Base-by-base conservation (phyloP, 2,113 vertebrate genomes). In the Vombatus ursinus region DNA sequence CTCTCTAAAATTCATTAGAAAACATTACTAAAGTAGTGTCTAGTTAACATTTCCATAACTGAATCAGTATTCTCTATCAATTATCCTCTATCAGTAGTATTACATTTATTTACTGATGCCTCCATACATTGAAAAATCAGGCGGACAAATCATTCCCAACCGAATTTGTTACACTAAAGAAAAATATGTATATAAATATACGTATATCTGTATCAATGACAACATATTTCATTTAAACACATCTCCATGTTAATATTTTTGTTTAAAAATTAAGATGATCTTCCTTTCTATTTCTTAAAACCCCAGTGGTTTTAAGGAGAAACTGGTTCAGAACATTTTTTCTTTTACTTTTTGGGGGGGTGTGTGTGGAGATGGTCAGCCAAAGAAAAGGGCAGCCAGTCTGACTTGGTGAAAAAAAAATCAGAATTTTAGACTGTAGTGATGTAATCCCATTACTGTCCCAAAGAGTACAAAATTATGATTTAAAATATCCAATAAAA, bases 1-100 rank as follows among this genome's bases (percentile, higher is more conserved):
- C 68, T 48, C 92, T 95, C 91, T 89, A 50, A 91, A 96, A 96
- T 92, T 92, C 90, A 96, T 95, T 94, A 92, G 68, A 97, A 95
- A 96, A 91, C 94, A 94, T 92, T 47, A 48, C 93, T 89, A 44
- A 93, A 90, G 49, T 37, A 52, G 37, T 90, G 53, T 54, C 50
- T 95, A 12, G 90, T 96, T 92, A 93, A 93, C 23, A 77, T 31
- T 11, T 23, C 53, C 77, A 94, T 92, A 91, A 92, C 61, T 94
- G 93, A 95, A 90, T 57, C 14, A 23, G 48, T 31, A 48, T 50
- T 44, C 7, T 22, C n/a, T 77, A 14, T n/a, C 14, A 19, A 77
- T 49, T 49, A 48, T 50, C 22, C 7, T 22, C n/a, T 77, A 14
- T n/a, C 37, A 19, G n/a, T 77, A n/a, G 61, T n/a, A 77, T 68